These are phyloP conservation scores for Ferrisia virgata DNA, from an alignment of 2,888 invertebrate species.

Conservation along the genomic window DNA sequence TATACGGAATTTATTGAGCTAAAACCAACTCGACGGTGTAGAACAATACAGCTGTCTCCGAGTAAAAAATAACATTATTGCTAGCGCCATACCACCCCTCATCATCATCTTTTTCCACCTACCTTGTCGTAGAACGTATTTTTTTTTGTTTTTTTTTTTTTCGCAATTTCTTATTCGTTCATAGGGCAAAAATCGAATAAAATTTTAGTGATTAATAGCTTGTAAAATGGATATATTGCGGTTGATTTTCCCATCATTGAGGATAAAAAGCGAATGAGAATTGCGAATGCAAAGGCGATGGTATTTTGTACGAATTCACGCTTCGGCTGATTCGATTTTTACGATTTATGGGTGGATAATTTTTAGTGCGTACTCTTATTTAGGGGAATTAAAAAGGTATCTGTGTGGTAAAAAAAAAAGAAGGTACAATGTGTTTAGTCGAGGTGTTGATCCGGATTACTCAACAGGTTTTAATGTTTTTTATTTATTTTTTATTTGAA, in stretches of 20 bases:
- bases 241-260: neutral
- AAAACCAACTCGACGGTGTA: constrained; percentile 41
- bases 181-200: neutral
- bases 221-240: neutral
- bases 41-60: constrained; percentile 36
- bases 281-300: no score
- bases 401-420: no score
- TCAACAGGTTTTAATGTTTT: no score
- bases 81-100: neutral
- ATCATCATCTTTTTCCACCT: neutral
- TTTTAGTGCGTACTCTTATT: neutral
- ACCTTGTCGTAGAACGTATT: neutral
- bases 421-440: no score
- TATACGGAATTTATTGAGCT: constrained; percentile 39
- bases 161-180: neutral
- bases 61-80: constrained; percentile 35
- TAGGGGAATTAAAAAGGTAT: neutral
- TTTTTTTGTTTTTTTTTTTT: no score
- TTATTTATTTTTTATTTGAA: no score
- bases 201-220: constrained; percentile 30
- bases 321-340: neutral
- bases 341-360: neutral
- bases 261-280: neutral
- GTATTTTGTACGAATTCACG: neutral
- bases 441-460: no score